Evolutionary conservation across 2,113 vertebrate species (phyloP), one percentile per base, ranked within the genome.

Genomic region (Embiotoca jacksoni): DNA sequence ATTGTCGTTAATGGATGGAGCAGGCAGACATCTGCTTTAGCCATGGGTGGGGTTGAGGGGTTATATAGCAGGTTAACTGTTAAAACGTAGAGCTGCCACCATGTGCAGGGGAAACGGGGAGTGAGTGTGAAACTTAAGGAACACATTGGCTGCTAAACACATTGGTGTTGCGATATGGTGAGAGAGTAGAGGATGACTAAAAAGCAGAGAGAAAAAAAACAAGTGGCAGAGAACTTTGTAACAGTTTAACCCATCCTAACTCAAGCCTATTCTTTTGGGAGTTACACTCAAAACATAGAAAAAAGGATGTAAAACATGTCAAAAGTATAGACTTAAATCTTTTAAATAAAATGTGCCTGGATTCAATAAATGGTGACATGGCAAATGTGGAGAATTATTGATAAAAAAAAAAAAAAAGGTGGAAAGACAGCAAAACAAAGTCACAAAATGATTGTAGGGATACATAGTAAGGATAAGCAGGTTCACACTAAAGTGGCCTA

Each of bases 21-120:
- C 78, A 76, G 86, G 31, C 62, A 36, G 36, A 82, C 82, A 78
- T 84, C 87, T 72, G 80, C 77, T 85, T 76, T 46, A 62, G 60
- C 72, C n/a, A 55, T 63, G 71, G 60, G 70, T 10, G 66, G 35
- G 50, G 39, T 23, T 23, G 23, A 23, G 23, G 23, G 23, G 23
- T 23, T 23, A 23, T 23, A 23, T 23, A 23, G 46, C 70, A 79
- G 70, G 74, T 71, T 83, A 64, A 59, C 44, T 47, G 39, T 46
- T 81, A 61, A 80, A 86, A 80, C 65, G 62, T 53, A 58, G 56
- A 30, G 32, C 52, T 46, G 36, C 41, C 8, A 31, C 31, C 80
- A 67, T 46, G 72, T 71, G 79, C 71, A 74, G 57, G 44, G 50
- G 6, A 53, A 64, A 50, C 39, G 30, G 8, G 49, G 63, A 39